Percentiles rank a stretch among this genome's conserved stretches.
Conservation (phyloP, 2,113 vertebrate genomes). For the Ochotona princeps region DNA sequence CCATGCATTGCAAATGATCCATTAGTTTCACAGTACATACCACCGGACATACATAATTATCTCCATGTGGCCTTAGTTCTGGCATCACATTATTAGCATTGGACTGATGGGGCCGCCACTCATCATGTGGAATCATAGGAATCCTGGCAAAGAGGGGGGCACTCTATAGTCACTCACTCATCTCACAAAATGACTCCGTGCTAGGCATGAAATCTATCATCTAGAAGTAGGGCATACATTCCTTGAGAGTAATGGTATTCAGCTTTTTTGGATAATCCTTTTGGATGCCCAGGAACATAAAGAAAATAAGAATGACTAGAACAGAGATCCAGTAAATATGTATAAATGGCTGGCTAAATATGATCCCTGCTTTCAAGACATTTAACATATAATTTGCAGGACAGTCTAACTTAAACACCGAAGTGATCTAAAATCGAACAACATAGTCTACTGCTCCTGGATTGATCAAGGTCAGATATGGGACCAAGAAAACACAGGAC, state of each 20-base stretch:
- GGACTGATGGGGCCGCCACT: background rate
- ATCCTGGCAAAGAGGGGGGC: background rate
- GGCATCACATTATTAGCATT: background rate
- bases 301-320: constrained; percentile 45
- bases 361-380: background rate
- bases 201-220: background rate
- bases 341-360: constrained; percentile 16
- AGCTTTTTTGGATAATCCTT: background rate
- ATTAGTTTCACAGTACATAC: background rate
- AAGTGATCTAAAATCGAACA: background rate
- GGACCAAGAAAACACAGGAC: background rate
- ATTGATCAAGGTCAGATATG: background rate
- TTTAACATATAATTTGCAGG: constrained; percentile 4
- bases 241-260: constrained; percentile 1
- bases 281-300: background rate
- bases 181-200: background rate
- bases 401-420: background rate
- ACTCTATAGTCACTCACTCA: background rate
- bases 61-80: background rate
- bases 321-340: constrained; percentile 19
- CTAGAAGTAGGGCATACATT: background rate
- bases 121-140: background rate
- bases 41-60: background rate
- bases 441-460: background rate
- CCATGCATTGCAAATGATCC: background rate